Conservation (phyloP, 2,113 vertebrate genomes). For the Ptychochromis oligacanthus region DNA sequence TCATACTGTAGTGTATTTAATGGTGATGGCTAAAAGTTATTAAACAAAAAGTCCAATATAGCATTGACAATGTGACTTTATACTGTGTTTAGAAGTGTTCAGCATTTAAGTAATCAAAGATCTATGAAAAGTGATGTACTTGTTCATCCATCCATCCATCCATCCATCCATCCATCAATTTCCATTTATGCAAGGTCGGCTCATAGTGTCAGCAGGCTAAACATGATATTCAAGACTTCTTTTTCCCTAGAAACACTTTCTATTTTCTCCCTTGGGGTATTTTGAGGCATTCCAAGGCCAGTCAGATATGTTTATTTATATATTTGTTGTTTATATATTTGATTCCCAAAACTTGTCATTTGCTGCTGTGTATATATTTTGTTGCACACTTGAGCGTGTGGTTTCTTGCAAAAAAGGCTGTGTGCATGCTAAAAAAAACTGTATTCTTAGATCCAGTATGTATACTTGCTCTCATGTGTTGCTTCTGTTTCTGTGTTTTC, state of each 20-base stretch:
- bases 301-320: neutral
- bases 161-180: neutral
- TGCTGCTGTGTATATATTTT: neutral
- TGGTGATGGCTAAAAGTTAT: neutral
- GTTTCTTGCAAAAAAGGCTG: neutral
- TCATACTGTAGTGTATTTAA: neutral
- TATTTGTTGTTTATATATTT: neutral
- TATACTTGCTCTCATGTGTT: neutral
- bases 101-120: neutral
- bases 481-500: too few relatives aligned
- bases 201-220: neutral
- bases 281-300: neutral
- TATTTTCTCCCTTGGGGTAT: neutral
- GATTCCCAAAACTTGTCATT: neutral
- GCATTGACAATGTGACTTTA: neutral
- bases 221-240: neutral
- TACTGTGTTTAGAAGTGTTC: conserved; percentile 12
- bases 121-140: neutral
- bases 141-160: neutral
- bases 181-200: neutral
- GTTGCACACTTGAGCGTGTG: neutral
- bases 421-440: neutral
- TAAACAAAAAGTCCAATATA: neutral
- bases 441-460: neutral
- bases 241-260: neutral